Evolutionary conservation across 2,888 invertebrate species (phyloP).

Genomic region (Nowickia ferox): DNA sequence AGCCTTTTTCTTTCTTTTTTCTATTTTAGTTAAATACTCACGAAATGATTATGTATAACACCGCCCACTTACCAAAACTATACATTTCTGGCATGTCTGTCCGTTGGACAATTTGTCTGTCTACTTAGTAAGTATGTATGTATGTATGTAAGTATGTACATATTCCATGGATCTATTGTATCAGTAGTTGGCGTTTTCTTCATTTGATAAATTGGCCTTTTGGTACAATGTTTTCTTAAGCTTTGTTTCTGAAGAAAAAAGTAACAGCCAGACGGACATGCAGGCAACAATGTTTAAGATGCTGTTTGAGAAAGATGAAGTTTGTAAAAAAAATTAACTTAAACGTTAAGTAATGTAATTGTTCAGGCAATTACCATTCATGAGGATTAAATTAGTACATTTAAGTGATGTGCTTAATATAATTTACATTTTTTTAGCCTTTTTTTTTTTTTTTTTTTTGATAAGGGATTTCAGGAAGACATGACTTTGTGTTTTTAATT

Average conservation of each 20-base stretch:
- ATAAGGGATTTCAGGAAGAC: conserved; percentile 43
- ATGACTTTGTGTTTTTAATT: conserved; percentile 46
- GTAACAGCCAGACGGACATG: conserved; percentile 15
- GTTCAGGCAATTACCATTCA: conserved; percentile 69
- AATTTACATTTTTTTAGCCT: conserved; percentile 16
- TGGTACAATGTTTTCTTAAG: conserved; percentile 46
- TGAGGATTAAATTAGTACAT: conserved; percentile 70
- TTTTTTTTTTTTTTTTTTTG: background rate
- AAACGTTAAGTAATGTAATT: conserved; percentile 69
- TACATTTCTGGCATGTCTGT: conserved; percentile 33
- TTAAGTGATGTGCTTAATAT: conserved; percentile 64
- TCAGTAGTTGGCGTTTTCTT: conserved; percentile 34
- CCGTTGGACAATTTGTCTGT: conserved; percentile 24
- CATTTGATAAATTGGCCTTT: conserved; percentile 46
- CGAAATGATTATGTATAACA: conserved; percentile 70
- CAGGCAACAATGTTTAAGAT: conserved; percentile 37
- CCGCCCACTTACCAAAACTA: conserved; percentile 63
- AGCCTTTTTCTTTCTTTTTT: conserved; percentile 47
- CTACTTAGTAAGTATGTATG: background rate
- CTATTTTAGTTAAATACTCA: conserved; percentile 66
- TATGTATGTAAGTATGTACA: background rate
- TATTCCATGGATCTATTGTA: conserved; percentile 44
- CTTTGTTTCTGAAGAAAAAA: conserved; percentile 43
- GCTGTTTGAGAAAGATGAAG: conserved; percentile 18
- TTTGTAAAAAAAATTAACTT: background rate